Conservation (phyloP, 2,888 invertebrate species). For the Ennomos erosarius region DNA sequence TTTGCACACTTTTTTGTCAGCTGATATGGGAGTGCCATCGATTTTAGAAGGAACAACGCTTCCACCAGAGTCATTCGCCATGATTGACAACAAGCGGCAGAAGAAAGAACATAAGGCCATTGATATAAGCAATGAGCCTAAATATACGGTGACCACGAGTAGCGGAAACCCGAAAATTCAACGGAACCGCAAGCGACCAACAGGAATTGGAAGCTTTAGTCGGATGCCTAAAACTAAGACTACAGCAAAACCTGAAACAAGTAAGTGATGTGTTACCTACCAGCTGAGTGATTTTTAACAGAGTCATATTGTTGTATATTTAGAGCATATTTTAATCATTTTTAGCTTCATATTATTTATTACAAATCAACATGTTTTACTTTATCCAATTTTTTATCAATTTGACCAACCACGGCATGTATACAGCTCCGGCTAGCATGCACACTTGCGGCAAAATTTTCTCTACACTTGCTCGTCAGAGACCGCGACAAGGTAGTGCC, state of each 20-base stretch:
- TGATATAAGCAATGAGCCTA: constrained; percentile 61
- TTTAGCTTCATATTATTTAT: too few species aligned
- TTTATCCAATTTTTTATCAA: too few species aligned
- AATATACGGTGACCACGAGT: constrained; percentile 72
- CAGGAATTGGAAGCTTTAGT: constrained; percentile 65
- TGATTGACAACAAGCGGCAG: constrained; percentile 71
- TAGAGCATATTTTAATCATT: too few species aligned
- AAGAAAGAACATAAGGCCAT: constrained; percentile 60
- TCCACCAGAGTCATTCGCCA: constrained; percentile 47
- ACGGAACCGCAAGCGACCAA: constrained; percentile 61
- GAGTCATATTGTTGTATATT: too few species aligned
- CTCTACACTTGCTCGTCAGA: too few species aligned
- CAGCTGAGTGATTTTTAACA: too few species aligned
- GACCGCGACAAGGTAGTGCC: too few species aligned
- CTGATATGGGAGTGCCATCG: constrained; percentile 54
- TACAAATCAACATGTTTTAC: too few species aligned
- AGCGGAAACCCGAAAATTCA: constrained; percentile 73
- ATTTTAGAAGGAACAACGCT: constrained; percentile 55
- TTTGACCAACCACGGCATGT: too few species aligned
- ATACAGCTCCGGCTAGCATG: too few species aligned
- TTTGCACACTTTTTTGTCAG: constrained; percentile 49
- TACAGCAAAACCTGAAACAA: constrained; percentile 52
- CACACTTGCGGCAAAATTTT: too few species aligned
- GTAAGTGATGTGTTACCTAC: constrained; percentile 44
- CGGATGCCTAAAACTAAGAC: constrained; percentile 59